A percentile compares a stretch with the other conserved stretches of the same genome.
Evolutionary conservation across 2,888 invertebrate species (phyloP).

Genomic region (Hypomecis punctinalis): DNA sequence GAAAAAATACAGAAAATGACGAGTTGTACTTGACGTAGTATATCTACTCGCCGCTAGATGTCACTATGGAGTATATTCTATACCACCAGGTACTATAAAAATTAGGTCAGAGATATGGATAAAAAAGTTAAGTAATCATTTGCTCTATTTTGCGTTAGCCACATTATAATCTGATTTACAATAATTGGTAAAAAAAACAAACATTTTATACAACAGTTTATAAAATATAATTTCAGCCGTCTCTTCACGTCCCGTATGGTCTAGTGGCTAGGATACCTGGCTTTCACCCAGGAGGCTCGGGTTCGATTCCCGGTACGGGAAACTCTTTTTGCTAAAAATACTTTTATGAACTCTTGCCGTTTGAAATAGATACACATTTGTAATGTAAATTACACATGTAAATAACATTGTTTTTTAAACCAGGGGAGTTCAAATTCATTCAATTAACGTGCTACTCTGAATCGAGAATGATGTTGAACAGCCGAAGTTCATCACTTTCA

Average conservation of each 20-base stretch:
- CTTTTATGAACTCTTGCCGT: background rate
- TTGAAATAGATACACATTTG: background rate
- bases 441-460: no score
- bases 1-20: no score
- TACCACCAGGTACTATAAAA: no score
- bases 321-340: slow-evolving; percentile 45
- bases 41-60: slow-evolving; percentile 18
- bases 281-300: slow-evolving; percentile 90
- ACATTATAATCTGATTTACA: no score
- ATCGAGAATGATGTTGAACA: no score
- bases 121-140: background rate
- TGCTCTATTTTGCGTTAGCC: background rate
- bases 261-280: slow-evolving; percentile 90
- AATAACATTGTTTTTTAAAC: no score
- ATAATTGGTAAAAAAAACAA: no score
- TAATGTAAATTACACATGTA: no score
- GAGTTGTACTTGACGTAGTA: background rate
- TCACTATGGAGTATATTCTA: no score
- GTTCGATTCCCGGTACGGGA: slow-evolving; percentile 90
- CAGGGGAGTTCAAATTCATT: no score
- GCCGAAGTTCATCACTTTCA: no score
- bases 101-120: background rate
- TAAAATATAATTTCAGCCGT: background rate
- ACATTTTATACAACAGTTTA: no score
- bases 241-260: slow-evolving; percentile 81